Evolutionary conservation across 2,113 vertebrate species (phyloP), one percentile per base, ranked within the genome.

Genomic region (Cheirogaleus medius): DNA sequence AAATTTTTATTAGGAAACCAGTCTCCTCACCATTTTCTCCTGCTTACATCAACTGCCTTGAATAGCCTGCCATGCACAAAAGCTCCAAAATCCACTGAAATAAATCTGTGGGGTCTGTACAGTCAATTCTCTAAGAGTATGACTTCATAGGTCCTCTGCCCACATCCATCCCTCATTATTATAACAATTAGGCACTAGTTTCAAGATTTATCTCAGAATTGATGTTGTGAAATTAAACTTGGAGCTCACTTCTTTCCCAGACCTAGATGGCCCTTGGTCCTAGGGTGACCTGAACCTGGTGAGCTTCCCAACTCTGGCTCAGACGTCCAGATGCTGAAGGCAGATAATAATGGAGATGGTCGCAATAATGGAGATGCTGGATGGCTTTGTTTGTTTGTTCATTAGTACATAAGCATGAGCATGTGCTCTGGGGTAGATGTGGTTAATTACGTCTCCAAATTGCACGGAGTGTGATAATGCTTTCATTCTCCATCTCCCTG

Each of bases 71-170:
- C n/a, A 69, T 1, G 44, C 29, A 58, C 63, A 94, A 42, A 64
- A 17, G 34, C 60, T 84, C 64, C 93, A 87, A 93, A 91, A 64
- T 64, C 77, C 60, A 90, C 83, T 29, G 37, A 94, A 74, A 94
- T 69, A 68, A 80, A 86, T 93, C 78, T 89, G 85, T 71, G 94
- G 56, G 71, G 71, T 85, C 73, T 82, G 15, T 60, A 87, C 39
- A 84, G 68, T 15, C 52, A 32, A 58, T 64, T 87, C 68, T 64
- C 82, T 44, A 78, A 94, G 42, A 78, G 47, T 0, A 66, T 2
- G 73, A 32, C 71, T 87, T 56, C 4, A 64, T 25, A 78, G 25
- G 1, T 86, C 56, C 34, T 83, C 49, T 42, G 29, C 32, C 60
- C 54, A 39, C 27, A 73, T 20, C 64, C 42, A 29, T 32, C 47